Evolutionary conservation across 1,140 invertebrate species (phyloP), one percentile per base, ranked within the genome.

Genomic region (Nephila pilipes): DNA sequence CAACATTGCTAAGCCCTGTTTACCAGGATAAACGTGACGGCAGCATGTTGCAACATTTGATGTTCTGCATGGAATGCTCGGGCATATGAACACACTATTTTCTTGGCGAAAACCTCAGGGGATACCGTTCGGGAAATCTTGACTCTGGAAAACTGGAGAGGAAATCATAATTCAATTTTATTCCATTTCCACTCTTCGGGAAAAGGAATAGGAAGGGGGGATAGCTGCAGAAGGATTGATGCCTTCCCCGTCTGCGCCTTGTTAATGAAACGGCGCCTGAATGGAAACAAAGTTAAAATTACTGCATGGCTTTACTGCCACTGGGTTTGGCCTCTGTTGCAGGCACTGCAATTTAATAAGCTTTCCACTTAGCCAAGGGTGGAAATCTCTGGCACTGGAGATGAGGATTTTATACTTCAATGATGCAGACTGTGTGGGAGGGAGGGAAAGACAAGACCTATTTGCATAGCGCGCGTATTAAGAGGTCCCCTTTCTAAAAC

Each of bases 111-210:
- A 85, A 32, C 55, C 54, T 57, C 54, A 18, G n/a, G 29, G 54
- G 54, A 57, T 18, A 20, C n/a, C 54, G 14, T 25, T 32, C 22
- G 54, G 16, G 83, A 85, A 85, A 85, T 85, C 83, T 85, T 85
- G 54, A 14, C 83, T 85, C 55, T 38, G 55, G 55, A 29, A 75
- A 75, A 85, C 83, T 58, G 83, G 69, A 14, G 69, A 75, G 55
- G 57, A 85, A 85, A 85, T 85, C 83, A 85, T 85, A 85, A 85
- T 85, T 85, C 83, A 85, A 85, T 85, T 85, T 85, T 85, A 85
- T 85, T 85, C 83, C 83, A 85, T 85, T 85, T 85, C 83, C 83
- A 85, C 69, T 75, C 69, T 75, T 29, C 83, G 55, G 54, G 83
- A 60, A 81, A 81, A 81, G 79, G 79, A 46, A 29, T 81, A 8